Evolutionary conservation across 2,888 invertebrate species (phyloP).

Genomic region (Chymomyza caudatula): DNA sequence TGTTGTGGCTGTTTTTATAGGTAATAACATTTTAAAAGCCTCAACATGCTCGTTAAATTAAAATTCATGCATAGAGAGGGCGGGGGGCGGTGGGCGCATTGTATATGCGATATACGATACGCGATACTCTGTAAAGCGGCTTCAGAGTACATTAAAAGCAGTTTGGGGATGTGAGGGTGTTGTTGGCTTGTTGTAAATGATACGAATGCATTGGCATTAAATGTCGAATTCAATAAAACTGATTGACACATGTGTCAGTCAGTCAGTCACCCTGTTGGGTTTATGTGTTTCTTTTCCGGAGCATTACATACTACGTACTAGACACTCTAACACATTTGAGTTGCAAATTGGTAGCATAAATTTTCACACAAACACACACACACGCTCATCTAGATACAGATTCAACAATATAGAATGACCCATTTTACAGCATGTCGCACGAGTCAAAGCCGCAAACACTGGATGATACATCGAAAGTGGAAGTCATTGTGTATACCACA

Average conservation of each 20-base stretch:
- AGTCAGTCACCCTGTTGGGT: not conserved
- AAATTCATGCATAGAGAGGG: constrained; percentile 47
- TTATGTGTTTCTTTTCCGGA: not conserved
- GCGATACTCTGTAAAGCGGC: not conserved
- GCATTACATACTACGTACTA: not conserved
- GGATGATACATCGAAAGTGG: constrained; percentile 69
- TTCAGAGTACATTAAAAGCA: not conserved
- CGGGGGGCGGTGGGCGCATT: constrained; percentile 14
- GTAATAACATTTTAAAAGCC: constrained; percentile 72
- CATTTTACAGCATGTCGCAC: constrained; percentile 54
- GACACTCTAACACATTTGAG: not conserved
- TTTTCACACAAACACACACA: constrained; percentile 13
- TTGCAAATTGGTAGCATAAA: constrained; percentile 51
- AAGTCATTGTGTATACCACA: constrained; percentile 73
- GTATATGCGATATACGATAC: constrained; percentile 38
- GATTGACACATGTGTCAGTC: constrained; percentile 56
- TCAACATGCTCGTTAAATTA: constrained; percentile 57
- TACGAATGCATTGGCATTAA: constrained; percentile 46
- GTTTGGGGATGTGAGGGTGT: not conserved
- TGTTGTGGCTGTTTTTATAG: constrained; percentile 49
- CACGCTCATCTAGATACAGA: not conserved
- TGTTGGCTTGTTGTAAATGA: constrained; percentile 27
- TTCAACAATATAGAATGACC: not conserved
- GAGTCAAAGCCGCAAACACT: constrained; percentile 29
- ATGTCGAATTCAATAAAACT: constrained; percentile 70